Conservation (phyloP, 2,113 vertebrate genomes). For the Trematocara macrostoma region DNA sequence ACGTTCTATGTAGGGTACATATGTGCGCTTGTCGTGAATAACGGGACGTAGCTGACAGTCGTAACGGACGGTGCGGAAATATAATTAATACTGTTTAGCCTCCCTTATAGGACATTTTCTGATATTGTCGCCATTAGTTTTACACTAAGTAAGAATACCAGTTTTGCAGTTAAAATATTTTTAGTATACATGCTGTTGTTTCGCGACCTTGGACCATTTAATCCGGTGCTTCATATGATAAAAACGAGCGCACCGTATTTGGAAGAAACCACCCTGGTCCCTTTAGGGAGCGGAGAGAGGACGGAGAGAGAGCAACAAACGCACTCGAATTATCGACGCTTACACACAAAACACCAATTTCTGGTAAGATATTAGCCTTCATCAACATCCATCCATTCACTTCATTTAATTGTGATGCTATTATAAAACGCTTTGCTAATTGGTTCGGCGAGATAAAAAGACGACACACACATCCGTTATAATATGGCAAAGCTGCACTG, state of each 20-base stretch:
- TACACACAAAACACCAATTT: neutral
- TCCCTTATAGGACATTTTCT: neutral
- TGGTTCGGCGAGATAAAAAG: neutral
- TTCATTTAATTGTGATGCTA: neutral
- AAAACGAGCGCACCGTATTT: constrained; percentile 10
- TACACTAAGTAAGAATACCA: neutral
- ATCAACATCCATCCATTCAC: neutral
- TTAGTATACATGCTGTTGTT: neutral
- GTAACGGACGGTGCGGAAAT: neutral
- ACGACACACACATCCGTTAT: no score
- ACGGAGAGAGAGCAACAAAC: neutral
- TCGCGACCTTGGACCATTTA: neutral
- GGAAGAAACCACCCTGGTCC: neutral
- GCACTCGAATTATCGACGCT: neutral
- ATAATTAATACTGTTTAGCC: neutral
- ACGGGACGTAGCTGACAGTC: neutral
- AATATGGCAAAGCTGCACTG: neutral
- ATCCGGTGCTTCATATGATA: neutral
- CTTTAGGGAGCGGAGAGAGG: neutral
- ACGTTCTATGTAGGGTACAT: neutral
- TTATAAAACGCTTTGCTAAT: neutral
- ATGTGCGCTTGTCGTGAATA: neutral
- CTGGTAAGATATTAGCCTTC: neutral
- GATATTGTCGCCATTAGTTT: neutral
- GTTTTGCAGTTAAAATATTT: neutral